Evolutionary conservation across 2,888 invertebrate genomes (phyloP).

Genomic region (Dysmachus trigonus): DNA sequence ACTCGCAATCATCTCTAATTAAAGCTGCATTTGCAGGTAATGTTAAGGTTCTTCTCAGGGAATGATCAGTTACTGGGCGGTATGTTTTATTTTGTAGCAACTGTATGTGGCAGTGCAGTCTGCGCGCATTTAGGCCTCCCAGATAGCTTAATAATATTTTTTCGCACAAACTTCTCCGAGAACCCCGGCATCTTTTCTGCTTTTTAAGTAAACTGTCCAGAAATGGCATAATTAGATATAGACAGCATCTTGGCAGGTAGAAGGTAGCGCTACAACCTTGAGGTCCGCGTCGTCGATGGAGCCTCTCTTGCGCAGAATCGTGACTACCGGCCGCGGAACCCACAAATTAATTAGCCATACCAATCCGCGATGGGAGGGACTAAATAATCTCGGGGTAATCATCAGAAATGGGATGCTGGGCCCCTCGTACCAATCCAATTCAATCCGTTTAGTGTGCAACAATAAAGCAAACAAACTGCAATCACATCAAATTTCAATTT

Average conservation of each 20-base stretch:
- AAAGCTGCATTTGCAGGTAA: background rate
- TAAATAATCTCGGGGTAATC: constrained; percentile 16
- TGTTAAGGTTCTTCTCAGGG: background rate
- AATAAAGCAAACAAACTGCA: background rate
- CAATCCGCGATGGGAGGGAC: constrained; percentile 30
- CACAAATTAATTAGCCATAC: constrained; percentile 29
- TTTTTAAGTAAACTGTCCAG: constrained; percentile 31
- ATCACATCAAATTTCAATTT: constrained; percentile 33
- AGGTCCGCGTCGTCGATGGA: background rate
- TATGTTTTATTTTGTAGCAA: background rate
- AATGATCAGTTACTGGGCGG: background rate
- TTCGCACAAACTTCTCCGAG: background rate
- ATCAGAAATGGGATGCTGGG: background rate
- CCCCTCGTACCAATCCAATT: background rate
- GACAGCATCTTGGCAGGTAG: background rate
- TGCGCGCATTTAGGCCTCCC: background rate
- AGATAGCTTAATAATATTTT: background rate
- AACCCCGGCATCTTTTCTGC: background rate
- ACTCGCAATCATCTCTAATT: constrained; percentile 20
- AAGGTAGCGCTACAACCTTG: constrained; percentile 3
- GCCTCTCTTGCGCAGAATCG: background rate
- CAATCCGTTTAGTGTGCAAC: constrained; percentile 11
- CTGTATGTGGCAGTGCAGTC: no score
- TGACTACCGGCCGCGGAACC: background rate
- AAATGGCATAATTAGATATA: constrained; percentile 31